phyloP scores from a whole-genome alignment of 2,113 vertebrate species.

The Pheucticus melanocephalus region DNA sequence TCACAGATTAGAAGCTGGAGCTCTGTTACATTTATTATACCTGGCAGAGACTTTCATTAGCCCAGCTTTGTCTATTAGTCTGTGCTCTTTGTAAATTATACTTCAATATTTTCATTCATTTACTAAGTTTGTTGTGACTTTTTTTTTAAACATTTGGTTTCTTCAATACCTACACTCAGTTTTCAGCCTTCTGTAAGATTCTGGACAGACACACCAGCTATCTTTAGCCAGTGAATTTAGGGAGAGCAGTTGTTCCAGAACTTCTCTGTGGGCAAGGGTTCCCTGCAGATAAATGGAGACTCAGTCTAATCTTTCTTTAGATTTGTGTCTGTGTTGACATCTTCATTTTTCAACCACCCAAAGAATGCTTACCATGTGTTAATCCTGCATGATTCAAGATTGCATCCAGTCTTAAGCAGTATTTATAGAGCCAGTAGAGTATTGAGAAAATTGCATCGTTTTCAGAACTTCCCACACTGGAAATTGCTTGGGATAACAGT shows the following conservation, averaged over 20 bases:
- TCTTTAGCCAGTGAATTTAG: not conserved
- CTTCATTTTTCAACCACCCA: not conserved
- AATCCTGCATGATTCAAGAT: not conserved
- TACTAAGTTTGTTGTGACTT: not conserved
- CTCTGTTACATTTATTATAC: not conserved
- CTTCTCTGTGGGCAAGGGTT: not conserved
- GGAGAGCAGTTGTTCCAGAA: not conserved
- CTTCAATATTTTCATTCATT: not conserved
- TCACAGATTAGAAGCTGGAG: not conserved
- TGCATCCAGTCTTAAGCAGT: not conserved
- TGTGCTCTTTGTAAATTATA: not conserved
- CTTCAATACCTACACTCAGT: not conserved
- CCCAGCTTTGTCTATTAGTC: not conserved
- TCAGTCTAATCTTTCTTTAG: not conserved
- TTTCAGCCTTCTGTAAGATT: not conserved
- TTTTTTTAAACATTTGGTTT: not conserved
- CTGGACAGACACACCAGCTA: not conserved
- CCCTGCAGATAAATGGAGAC: not conserved
- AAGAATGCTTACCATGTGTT: not conserved
- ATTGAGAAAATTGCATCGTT: not conserved
- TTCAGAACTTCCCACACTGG: not conserved
- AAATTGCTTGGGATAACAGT: not conserved
- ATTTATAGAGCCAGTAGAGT: not conserved
- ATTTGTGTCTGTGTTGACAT: not conserved
- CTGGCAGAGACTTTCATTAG: not conserved